These are phyloP conservation scores for Temnothorax ravouxi DNA, from an alignment of 2,888 invertebrate genomes.

Conservation along the genomic window DNA sequence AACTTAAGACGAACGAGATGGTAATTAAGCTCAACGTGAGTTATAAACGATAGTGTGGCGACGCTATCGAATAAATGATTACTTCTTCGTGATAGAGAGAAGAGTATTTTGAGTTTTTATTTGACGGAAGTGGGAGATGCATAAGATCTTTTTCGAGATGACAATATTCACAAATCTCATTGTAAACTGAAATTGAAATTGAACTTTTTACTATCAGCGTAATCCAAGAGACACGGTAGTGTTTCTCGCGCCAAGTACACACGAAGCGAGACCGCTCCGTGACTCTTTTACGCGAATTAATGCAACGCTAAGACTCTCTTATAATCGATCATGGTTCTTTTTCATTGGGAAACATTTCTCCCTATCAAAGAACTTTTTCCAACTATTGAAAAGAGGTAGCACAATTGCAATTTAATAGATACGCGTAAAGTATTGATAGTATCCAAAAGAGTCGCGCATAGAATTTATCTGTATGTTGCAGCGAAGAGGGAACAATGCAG, in stretches of 20 bases:
- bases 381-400: neutral
- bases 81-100: neutral
- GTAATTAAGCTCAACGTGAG: neutral
- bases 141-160: neutral
- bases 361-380: neutral
- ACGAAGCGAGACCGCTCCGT: no score
- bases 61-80: neutral
- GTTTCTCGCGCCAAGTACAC: no score
- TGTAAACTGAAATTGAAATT: neutral
- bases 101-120: neutral
- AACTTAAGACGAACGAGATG: neutral
- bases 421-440: neutral
- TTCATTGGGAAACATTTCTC: neutral
- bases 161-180: neutral
- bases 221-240: neutral
- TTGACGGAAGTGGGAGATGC: neutral
- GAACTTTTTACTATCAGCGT: neutral
- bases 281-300: no score
- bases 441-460: neutral
- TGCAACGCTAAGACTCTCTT: neutral
- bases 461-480: neutral
- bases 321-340: neutral
- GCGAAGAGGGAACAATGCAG: conserved; percentile 18
- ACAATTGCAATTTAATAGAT: conserved; percentile 3
- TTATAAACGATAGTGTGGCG: neutral